Evolutionary conservation across 1,140 invertebrate species (phyloP).

Genomic region (Argopecten irradians): DNA sequence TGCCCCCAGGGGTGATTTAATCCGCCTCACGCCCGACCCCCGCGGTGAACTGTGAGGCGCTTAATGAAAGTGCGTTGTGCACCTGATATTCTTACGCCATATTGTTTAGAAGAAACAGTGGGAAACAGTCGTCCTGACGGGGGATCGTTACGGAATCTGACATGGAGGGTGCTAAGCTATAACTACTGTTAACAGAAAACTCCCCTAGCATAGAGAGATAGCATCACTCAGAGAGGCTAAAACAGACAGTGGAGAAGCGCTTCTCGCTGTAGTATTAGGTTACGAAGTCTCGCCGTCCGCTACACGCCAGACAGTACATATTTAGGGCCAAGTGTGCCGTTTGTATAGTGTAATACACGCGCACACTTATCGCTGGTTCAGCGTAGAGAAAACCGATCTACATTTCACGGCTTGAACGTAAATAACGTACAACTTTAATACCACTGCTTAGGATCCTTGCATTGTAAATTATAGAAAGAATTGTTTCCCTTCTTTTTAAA

Average conservation of each 20-base stretch:
- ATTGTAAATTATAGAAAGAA: too few relatives aligned
- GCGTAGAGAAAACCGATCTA: background rate
- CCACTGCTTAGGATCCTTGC: too few relatives aligned
- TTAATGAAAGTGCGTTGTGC: background rate
- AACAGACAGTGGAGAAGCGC: background rate
- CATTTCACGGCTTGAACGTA: background rate
- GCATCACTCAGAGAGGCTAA: background rate
- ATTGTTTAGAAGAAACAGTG: background rate
- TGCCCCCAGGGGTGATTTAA: background rate
- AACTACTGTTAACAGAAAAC: background rate
- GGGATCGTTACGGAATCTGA: background rate
- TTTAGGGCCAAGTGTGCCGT: background rate
- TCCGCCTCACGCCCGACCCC: background rate
- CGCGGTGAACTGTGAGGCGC: background rate
- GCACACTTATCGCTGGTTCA: background rate
- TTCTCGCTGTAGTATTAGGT: background rate
- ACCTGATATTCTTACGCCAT: background rate
- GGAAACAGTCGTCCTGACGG: background rate
- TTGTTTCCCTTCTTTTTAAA: too few relatives aligned
- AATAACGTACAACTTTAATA: background rate
- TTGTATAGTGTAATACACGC: slow-evolving; percentile 7
- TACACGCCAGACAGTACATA: background rate
- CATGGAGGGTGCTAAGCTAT: background rate
- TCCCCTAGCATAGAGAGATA: background rate
- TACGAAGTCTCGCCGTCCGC: background rate